Base-by-base conservation (phyloP, 2,113 vertebrate species). In the Marmota monax region DNA sequence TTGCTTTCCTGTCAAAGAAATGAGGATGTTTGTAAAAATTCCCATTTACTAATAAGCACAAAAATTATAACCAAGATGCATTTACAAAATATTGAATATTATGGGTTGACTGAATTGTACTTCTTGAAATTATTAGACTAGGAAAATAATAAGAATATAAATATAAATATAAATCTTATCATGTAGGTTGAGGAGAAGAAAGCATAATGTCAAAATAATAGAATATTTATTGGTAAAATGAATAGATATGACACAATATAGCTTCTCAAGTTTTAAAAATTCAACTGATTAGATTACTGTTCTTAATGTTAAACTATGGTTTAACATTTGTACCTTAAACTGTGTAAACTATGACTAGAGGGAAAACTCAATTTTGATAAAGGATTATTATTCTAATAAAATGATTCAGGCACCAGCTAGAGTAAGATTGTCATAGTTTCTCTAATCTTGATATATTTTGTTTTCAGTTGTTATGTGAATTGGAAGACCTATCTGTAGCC, bases 1-100 rank as follows among this genome's bases (percentile, higher is more conserved):
- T n/a, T 63, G 14, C 16, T 45, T 90, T 87, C 65, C 17, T 72
- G 16, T 73, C 76, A 90, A 87, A 74, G 5, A 89, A 94, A 90
- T 77, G 42, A 25, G 90, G n/a, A 88, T 56, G 3, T 37, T 39
- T 73, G 1, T 53, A n/a, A 92, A 84, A 53, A 84, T 79, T 32
- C 48, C n/a, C 76, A 45, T 16, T 94, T 56, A 32, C 29, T 74
- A 39, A 63, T 23, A 63, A 9, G 61, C 23, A 63, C 23, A 63
- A 63, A 63, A 63, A 25, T 27, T 61, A 27, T 25, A 23, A 63
- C 9, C 25, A 63, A 67, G 22, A 69, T 67, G 18, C 11, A 80
- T 77, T 95, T 88, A 27, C 16, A 45, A 92, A 72, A 53, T 90
- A 29, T 25, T 77, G 42, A 5, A 67, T 56, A 74, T 67, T 8